Evolutionary conservation across 2,797 vertebrate species (phyloP).

Genomic region (Acestrorhynchus altus): DNA sequence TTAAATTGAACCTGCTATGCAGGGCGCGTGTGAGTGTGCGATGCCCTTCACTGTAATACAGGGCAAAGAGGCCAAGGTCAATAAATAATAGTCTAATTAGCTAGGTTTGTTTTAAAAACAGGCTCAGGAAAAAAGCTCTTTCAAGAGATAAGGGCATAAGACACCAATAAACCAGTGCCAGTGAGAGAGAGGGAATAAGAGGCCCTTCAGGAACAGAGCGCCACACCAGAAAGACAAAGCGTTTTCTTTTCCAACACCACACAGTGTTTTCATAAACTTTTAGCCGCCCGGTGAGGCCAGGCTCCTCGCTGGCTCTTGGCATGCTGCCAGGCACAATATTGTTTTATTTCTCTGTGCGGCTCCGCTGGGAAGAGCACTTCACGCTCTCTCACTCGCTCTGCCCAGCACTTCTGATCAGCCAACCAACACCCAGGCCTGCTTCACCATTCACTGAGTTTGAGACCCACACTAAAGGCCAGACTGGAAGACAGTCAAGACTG

Average conservation of each 20-base stretch:
- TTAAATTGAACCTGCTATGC: neutral
- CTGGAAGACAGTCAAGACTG: neutral
- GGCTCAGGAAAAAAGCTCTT: constrained; percentile 53
- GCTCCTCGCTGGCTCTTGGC: constrained; percentile 61
- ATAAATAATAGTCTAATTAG: constrained; percentile 66
- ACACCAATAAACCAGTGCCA: constrained; percentile 53
- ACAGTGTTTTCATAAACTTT: constrained; percentile 71
- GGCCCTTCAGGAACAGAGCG: constrained; percentile 5
- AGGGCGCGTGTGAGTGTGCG: constrained; percentile 39
- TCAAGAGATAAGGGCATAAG: constrained; percentile 50
- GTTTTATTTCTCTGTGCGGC: constrained; percentile 61
- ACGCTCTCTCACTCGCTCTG: constrained; percentile 38
- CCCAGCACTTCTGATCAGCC: constrained; percentile 1
- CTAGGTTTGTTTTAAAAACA: constrained; percentile 64
- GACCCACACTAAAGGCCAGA: neutral
- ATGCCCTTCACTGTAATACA: constrained; percentile 45
- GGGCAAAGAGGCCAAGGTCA: constrained; percentile 55
- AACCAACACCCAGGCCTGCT: neutral
- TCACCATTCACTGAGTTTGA: neutral
- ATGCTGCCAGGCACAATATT: constrained; percentile 66
- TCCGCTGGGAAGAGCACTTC: constrained; percentile 54
- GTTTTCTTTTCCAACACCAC: constrained; percentile 58
- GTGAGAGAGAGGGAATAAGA: constrained; percentile 10
- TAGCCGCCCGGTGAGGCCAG: constrained; percentile 52
- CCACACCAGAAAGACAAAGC: constrained; percentile 54